These are phyloP conservation scores for Eonycteris spelaea DNA, from an alignment of 2,113 vertebrate species.

Conservation along the genomic window DNA sequence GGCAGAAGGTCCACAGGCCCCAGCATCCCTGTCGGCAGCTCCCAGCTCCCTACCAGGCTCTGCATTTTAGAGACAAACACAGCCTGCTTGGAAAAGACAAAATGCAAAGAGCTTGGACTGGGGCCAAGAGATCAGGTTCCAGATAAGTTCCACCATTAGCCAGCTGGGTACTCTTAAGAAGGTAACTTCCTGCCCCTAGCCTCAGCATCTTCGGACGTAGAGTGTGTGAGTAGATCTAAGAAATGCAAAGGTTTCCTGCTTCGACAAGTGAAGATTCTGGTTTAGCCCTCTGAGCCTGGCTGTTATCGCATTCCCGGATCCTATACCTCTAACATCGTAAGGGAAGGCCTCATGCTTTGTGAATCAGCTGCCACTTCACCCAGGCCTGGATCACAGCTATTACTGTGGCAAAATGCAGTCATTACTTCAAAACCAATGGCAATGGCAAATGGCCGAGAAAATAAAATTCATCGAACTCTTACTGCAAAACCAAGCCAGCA, in stretches of 20 bases:
- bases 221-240: not conserved
- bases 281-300: not conserved
- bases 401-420: not conserved
- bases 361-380: not conserved
- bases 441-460: slow-evolving; percentile 24
- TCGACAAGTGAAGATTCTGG: not conserved
- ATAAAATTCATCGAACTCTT: not conserved
- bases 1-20: not conserved
- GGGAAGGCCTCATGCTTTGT: not conserved
- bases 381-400: not conserved
- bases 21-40: not conserved
- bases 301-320: not conserved
- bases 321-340: not conserved
- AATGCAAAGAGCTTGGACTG: not conserved
- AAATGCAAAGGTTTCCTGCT: not conserved
- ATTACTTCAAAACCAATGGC: slow-evolving; percentile 10
- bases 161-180: not conserved
- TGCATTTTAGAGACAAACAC: not conserved
- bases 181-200: not conserved
- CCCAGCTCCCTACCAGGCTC: not conserved
- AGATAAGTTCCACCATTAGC: not conserved
- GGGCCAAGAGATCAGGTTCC: not conserved
- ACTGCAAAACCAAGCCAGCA: not conserved
- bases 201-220: not conserved
- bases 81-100: not conserved